Evolutionary conservation across 2,888 invertebrate genomes (phyloP), one percentile per base, ranked within the genome.

Genomic region (Augochlorella aurata): DNA sequence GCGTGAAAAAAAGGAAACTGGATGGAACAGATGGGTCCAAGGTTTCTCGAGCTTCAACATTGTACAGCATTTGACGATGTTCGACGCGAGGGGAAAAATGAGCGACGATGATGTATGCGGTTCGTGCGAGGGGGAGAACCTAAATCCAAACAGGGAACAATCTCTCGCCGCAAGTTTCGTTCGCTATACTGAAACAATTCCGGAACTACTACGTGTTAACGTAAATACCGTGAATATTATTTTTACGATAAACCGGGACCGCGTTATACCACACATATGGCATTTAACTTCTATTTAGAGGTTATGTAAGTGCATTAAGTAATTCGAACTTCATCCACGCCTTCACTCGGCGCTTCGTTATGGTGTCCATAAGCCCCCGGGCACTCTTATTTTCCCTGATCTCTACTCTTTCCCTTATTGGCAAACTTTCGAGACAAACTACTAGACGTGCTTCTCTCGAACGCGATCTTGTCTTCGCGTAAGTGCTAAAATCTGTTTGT

Each of bases 21-120:
- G 44, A 65, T n/a, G 65, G n/a, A 65, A 65, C 38, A 65, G 63
- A 63, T 63, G 63, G 63, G 63, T 38, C 63, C 63, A 63, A 29
- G 63, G 63, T 63, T 63, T 16, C 38, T 38, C 63, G 29, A 38
- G 18, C 63, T 38, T 16, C 63, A 38, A 63, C 29, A 29, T 38
- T 12, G 65, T 9, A 0, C 18, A 38, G 61, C 63, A 16, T 63
- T 65, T 44, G 65, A 44, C 65, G 44, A 65, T 65, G 65, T 65
- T 65, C 65, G 65, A 65, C 29, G 9, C 63, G 63, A 63, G 63
- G 63, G 63, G 63, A 38, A 38, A 38, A 63, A 63, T 38, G 63
- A 63, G 29, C 18, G 63, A 63, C 38, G 16, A 63, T 63, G 38
- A 63, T 63, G 63, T 63, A 63, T 63, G 63, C 29, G 29, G 61